Percentiles rank a stretch among this genome's conserved stretches.
phyloP scores from a whole-genome alignment of 2,797 vertebrate genomes.

The Lacerta agilis region DNA sequence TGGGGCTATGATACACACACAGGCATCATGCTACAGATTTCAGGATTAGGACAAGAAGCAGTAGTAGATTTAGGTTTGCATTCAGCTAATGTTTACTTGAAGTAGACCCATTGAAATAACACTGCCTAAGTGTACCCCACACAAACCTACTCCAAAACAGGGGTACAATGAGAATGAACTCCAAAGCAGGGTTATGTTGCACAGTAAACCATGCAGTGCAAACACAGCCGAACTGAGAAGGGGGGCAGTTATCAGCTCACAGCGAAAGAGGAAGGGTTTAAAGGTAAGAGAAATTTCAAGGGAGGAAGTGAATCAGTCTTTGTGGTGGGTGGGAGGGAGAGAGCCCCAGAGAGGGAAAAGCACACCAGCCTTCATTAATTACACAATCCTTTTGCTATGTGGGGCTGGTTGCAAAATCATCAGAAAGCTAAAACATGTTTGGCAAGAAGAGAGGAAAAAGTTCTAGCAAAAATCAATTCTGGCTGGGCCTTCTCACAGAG shows the following conservation, averaged over 20 bases:
- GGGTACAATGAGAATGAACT: neutral
- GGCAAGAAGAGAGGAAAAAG: neutral
- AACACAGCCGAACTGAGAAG: neutral
- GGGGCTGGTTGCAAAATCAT: slow-evolving; percentile 67
- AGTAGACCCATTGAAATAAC: no score
- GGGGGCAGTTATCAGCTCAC: neutral
- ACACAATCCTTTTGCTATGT: slow-evolving; percentile 72
- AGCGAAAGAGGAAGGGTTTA: slow-evolving; percentile 22
- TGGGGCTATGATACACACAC: no score
- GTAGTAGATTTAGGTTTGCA: neutral
- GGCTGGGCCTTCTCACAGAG: neutral
- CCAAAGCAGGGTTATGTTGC: neutral
- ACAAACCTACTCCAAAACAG: no score
- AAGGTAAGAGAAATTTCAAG: neutral
- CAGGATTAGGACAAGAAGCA: neutral
- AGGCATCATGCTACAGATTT: no score
- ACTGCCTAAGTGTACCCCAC: no score
- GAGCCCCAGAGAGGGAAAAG: slow-evolving; percentile 56
- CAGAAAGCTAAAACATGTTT: slow-evolving; percentile 60
- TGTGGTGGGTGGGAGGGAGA: slow-evolving; percentile 25
- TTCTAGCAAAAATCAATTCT: neutral
- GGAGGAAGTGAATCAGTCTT: neutral
- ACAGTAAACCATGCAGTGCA: neutral
- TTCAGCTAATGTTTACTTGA: no score
- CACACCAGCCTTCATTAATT: slow-evolving; percentile 58